Evolutionary conservation across 1,140 invertebrate species (phyloP), one percentile per base, ranked within the genome.

Genomic region (Pissodes strobi): DNA sequence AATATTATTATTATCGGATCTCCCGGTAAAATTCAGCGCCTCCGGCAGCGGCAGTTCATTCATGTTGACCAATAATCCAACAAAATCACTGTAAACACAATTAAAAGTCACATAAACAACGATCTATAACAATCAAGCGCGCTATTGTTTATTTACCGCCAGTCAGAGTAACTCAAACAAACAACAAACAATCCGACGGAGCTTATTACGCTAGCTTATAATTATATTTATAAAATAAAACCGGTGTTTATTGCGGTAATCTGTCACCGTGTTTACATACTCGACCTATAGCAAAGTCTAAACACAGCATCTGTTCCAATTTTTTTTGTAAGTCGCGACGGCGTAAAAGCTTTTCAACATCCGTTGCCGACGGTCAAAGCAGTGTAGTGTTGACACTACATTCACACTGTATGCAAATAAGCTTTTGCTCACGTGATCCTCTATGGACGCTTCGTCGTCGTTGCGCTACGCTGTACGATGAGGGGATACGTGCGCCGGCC

Each of bases 211-310:
- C 15, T 45, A 45, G 10, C 19, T 45, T 45, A 45, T 45, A 45
- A 45, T 19, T 45, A 45, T 45, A 45, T 45, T 45, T 45, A 45
- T 45, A 45, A 45, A 45, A 45, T 45, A 45, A 45, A 45, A n/a
- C 37, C 18, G 37, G 8, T 45, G 41, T 45, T 45, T 45, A 45
- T 45, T 45, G 19, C 41, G 9, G 41, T 45, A 45, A 45, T 45
- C 41, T 45, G 41, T 45, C 41, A 45, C 41, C 18, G 41, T 45
- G 41, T 45, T 45, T 45, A 45, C 19, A 45, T 19, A 21, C 41
- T 18, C 19, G 41, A 18, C 41, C 41, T 45, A 45, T 15, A n/a
- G n/a, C 41, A 45, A 45, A 45, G 41, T 45, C 41, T 45, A 45
- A 45, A 45, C 41, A 45, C 41, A 45, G 41, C 41, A 45, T 45